Base-by-base conservation (phyloP, 2,797 vertebrate genomes). In the Labeo calbasu region DNA sequence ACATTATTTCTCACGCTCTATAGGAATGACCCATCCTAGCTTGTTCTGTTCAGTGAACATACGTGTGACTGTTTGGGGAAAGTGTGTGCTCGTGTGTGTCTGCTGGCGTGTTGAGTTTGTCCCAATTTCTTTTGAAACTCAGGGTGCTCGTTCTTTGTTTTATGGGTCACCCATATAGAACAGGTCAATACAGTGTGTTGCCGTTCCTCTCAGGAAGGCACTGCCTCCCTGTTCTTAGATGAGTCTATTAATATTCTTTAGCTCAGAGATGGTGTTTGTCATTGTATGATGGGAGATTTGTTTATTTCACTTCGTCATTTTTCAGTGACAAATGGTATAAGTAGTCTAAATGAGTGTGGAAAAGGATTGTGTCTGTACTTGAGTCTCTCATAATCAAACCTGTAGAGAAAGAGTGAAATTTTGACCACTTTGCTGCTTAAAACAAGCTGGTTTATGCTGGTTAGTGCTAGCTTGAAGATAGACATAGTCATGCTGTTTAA, bases 91-190 rank as follows among this genome's bases (percentile, higher is more conserved):
- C 25, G 66, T 77, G 79, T 65, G 73, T 79, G 73, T 70, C 61
- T 71, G 48, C 51, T 61, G 63, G 76, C 48, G 71, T 79, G 59
- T 28, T 82, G 81, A 81, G 61, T 87, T 66, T 82, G 84, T 84
- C 86, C 88, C 86, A 86, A 80, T 86, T 83, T 85, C 51, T 21
- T 79, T 84, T 88, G 28, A 82, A 79, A 79, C 79, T 79, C 90
- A 85, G 83, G 89, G 82, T 90, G 88, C 89, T 90, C 85, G 88
- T 88, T 88, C 82, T 86, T 92, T 90, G 89, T 86, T 93, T 92
- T 92, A 91, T 93, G 92, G 93, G 93, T 95, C 93, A 94, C 92
- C 92, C 91, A 93, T 86, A 94, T 93, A 87, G 81, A 89, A 83
- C 82, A 48, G 86, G 86, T 87, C 88, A 89, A 53, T 81, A 78